phyloP scores from a whole-genome alignment of 2,888 invertebrate species.

The Lamproptera curius region DNA sequence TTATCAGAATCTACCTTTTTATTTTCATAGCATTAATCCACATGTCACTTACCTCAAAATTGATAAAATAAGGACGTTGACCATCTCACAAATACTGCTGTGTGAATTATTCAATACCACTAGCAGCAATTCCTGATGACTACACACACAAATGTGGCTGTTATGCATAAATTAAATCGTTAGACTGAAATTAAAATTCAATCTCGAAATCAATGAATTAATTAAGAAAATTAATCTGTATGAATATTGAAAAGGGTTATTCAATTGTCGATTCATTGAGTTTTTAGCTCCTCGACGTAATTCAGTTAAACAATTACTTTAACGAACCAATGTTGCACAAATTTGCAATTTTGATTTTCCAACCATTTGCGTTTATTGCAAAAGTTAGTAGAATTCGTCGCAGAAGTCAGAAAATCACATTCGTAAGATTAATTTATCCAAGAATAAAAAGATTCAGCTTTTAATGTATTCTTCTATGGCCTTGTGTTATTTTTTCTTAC shows the following conservation, averaged over 20 bases:
- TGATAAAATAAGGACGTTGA: no score
- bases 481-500: no score
- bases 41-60: no score
- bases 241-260: constrained; percentile 22
- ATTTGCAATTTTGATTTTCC: constrained; percentile 74
- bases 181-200: constrained; percentile 7
- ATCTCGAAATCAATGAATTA: not conserved
- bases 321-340: constrained; percentile 61
- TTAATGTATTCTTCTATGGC: not conserved
- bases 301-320: constrained; percentile 50
- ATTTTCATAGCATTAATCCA: no score
- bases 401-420: constrained; percentile 31
- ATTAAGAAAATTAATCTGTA: not conserved
- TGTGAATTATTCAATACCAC: no score
- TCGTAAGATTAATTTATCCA: not conserved
- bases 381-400: constrained; percentile 47
- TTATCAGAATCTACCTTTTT: no score
- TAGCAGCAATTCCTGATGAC: no score
- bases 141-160: no score
- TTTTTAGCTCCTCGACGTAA: constrained; percentile 39
- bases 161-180: no score
- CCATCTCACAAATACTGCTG: no score
- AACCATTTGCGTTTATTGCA: constrained; percentile 39
- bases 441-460: not conserved
- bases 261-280: constrained; percentile 31